A percentile compares a stretch with the other conserved stretches of the same genome.
phyloP scores from a whole-genome alignment of 2,888 invertebrate genomes.

The Sialis fuliginosa region DNA sequence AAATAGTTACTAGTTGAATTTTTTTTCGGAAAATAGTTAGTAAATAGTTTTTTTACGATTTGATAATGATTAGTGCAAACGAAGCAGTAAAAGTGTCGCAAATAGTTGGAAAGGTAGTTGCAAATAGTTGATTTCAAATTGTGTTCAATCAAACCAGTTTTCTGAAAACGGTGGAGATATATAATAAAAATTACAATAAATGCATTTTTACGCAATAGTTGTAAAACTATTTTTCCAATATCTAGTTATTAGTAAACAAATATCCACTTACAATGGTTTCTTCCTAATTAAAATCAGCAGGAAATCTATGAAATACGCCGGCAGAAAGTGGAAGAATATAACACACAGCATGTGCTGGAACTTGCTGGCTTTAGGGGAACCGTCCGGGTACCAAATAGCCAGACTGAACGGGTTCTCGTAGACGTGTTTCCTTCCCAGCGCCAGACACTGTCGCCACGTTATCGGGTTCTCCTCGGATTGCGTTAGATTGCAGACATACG shows the following conservation, averaged over 20 bases:
- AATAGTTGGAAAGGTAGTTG: too few relatives aligned
- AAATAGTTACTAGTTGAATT: too few relatives aligned
- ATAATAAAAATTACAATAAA: too few relatives aligned
- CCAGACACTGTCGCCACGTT: conserved; percentile 71
- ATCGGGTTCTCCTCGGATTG: conserved; percentile 59
- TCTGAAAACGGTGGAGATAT: too few relatives aligned
- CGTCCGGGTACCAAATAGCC: conserved; percentile 65
- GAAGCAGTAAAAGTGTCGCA: too few relatives aligned
- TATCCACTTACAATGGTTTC: conserved; percentile 56
- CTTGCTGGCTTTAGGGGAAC: conserved; percentile 49
- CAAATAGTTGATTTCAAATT: too few relatives aligned
- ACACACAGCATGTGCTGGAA: conserved; percentile 44
- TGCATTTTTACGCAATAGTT: too few relatives aligned
- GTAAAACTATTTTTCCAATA: too few relatives aligned
- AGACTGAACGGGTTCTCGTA: conserved; percentile 58
- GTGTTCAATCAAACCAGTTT: too few relatives aligned
- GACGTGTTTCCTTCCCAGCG: conserved; percentile 35
- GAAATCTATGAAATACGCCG: conserved; percentile 61
- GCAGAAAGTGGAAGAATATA: conserved; percentile 55
- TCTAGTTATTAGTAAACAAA: not conserved
- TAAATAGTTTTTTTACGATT: too few relatives aligned
- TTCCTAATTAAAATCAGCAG: conserved; percentile 45
- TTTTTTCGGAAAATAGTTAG: too few relatives aligned
- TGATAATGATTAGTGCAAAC: too few relatives aligned
- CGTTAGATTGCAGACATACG: conserved; percentile 59